Percentiles rank a stretch among this genome's conserved stretches.
These are phyloP conservation scores for Microtus richardsoni DNA, from an alignment of 2,113 vertebrate genomes.

Conservation along the genomic window DNA sequence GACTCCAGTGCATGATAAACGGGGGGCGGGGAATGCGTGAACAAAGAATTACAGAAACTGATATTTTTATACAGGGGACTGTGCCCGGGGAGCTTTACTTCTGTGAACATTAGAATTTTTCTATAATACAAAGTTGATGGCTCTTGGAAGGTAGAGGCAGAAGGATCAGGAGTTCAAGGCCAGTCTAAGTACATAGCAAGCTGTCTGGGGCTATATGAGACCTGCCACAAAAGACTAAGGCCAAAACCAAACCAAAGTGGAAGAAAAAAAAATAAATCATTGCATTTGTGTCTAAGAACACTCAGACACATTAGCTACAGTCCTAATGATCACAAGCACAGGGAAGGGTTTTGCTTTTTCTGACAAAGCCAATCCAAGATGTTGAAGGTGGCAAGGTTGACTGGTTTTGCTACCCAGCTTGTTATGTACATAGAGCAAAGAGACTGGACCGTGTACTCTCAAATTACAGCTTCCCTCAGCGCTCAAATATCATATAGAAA, in stretches of 20 bases:
- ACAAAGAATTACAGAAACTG: background rate
- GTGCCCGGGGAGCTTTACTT: background rate
- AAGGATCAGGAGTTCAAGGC: background rate
- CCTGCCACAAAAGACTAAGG: background rate
- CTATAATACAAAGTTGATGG: background rate
- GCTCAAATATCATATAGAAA: slow-evolving; percentile 54
- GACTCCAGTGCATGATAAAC: slow-evolving; percentile 21
- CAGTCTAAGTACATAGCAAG: background rate
- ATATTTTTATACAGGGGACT: background rate
- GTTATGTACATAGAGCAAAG: background rate
- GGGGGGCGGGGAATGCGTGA: background rate
- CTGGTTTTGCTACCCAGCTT: background rate
- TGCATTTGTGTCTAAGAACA: background rate
- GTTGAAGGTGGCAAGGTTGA: background rate
- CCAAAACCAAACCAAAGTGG: background rate
- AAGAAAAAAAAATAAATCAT: background rate
- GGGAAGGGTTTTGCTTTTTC: slow-evolving; percentile 51
- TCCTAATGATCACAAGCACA: background rate
- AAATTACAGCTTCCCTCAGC: slow-evolving; percentile 45
- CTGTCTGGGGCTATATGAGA: background rate
- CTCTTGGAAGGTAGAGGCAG: background rate
- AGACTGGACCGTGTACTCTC: background rate
- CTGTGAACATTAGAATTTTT: slow-evolving; percentile 39
- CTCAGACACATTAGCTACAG: background rate
- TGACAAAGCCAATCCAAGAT: slow-evolving; percentile 43